phyloP scores from a whole-genome alignment of 2,113 vertebrate genomes.

The Thryonomys swinderianus region DNA sequence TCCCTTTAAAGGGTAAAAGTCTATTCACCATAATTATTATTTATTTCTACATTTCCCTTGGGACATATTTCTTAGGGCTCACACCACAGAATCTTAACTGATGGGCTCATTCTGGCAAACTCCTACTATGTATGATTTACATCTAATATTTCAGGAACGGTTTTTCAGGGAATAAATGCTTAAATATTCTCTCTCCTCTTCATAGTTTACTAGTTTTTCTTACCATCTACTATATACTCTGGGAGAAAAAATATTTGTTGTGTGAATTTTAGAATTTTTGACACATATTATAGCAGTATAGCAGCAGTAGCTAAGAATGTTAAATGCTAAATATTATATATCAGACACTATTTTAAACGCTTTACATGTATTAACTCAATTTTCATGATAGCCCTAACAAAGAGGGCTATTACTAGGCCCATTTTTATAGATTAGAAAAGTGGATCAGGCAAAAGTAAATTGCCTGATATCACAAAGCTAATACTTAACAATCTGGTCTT shows the following conservation, averaged over 20 bases:
- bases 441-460: slow-evolving; percentile 5
- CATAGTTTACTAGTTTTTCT: background rate
- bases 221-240: background rate
- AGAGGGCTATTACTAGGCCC: background rate
- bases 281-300: background rate
- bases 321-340: background rate
- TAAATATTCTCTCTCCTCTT: background rate
- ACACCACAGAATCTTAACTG: slow-evolving; percentile 32
- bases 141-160: background rate
- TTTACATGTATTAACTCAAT: slow-evolving; percentile 45
- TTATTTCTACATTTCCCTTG: slow-evolving; percentile 1
- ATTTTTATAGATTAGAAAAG: background rate
- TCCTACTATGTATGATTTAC: slow-evolving; percentile 7
- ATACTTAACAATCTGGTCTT: slow-evolving; percentile 1
- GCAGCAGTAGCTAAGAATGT: slow-evolving; percentile 23
- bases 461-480: background rate
- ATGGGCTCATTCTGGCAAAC: slow-evolving; percentile 9
- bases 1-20: slow-evolving; percentile 23
- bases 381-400: slow-evolving; percentile 14
- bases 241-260: slow-evolving; percentile 18
- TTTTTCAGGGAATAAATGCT: slow-evolving; percentile 38
- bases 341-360: background rate
- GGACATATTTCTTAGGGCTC: background rate
- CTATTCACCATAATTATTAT: background rate
- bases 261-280: slow-evolving; percentile 18